Base-by-base conservation (phyloP, 2,797 vertebrate species). In the Propithecus perrieri region DNA sequence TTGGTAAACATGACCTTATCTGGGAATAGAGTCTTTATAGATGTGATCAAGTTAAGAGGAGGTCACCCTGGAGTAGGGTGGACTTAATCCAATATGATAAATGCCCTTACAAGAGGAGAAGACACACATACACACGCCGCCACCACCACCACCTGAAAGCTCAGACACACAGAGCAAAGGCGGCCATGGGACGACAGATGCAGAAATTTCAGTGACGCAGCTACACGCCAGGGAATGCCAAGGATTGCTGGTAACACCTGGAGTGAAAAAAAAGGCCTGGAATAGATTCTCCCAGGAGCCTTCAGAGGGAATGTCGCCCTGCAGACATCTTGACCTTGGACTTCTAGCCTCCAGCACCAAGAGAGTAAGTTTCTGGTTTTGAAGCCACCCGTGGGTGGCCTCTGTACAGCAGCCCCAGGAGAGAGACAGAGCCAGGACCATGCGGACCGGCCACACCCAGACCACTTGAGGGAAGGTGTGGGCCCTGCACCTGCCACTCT, bases 301-400 rank as follows among this genome's bases (percentile, higher is more conserved):
- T 43, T 24, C 13, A 13, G 13, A 41, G 22, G n/a, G 1, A 33
- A 22, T 3, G 0, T 0, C 0, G 1, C 30, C 79, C 35, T n/a
- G 8, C 10, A 15, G 1, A 24, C 46, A 43, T 55, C 59, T 59
- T 3, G 28, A 71, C 28, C 30, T 63, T 11, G 7, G 55, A 59
- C 35, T n/a, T n/a, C 15, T 7, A 18, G 11, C 53, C 41, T 84
- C 69, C 26, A 18, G 28, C 26, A 14, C 35, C 46, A 5, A 28
- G 50, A 85, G 6, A 88, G 30, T 5, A 22, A 30, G 53, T 7
- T 33, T 92, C 80, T 84, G 28, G 10, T 67, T 30, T 50, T 85
- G 53, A 61, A 76, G 59, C 59, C 14, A 18, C 41, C 26, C 8
- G 22, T 13, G 7, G 48, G 53, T 11, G 81, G 71, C 28, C 35